Conservation (phyloP, 2,888 invertebrate genomes). For the Hirudinaria manillensis region DNA sequence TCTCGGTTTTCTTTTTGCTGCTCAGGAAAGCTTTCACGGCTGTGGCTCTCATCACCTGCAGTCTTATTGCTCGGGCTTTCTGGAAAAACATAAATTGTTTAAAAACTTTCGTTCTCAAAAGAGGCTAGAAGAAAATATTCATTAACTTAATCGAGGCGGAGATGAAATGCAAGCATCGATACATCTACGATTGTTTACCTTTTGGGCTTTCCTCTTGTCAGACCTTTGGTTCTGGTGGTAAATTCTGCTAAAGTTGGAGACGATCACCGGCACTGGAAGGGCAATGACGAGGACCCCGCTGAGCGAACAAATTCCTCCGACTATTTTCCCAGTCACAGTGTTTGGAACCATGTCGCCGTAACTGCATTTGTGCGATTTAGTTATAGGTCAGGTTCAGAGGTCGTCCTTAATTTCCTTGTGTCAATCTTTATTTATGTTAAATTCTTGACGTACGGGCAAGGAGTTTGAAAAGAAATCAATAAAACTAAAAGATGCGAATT, state of each 20-base stretch:
- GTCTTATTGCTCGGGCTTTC: constrained; percentile 97
- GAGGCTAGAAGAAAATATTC: too few relatives aligned
- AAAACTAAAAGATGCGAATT: too few relatives aligned
- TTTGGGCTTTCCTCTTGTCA: constrained; percentile 97
- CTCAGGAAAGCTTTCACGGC: constrained; percentile 95
- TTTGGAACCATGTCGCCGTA: constrained; percentile 99
- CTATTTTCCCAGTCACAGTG: constrained; percentile 96
- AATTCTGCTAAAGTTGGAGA: constrained; percentile 98
- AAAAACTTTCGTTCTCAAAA: background rate
- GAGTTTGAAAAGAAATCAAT: too few relatives aligned
- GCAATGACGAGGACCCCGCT: constrained; percentile 99
- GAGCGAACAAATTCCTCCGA: constrained; percentile 95
- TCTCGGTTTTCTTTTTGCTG: constrained; percentile 97
- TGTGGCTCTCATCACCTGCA: constrained; percentile 95
- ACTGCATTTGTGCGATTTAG: constrained; percentile 56
- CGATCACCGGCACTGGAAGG: constrained; percentile 97
- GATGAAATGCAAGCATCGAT: too few relatives aligned
- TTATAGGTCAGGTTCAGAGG: too few relatives aligned
- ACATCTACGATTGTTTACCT: constrained; percentile 61
- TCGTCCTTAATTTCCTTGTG: too few relatives aligned
- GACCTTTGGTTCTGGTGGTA: constrained; percentile 99
- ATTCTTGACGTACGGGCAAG: too few relatives aligned
- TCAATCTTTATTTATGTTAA: too few relatives aligned
- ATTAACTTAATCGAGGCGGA: too few relatives aligned
- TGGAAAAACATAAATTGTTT: constrained; percentile 58